Evolutionary conservation across 2,113 vertebrate genomes (phyloP), one percentile per base, ranked within the genome.

Genomic region (Smithornis capensis): DNA sequence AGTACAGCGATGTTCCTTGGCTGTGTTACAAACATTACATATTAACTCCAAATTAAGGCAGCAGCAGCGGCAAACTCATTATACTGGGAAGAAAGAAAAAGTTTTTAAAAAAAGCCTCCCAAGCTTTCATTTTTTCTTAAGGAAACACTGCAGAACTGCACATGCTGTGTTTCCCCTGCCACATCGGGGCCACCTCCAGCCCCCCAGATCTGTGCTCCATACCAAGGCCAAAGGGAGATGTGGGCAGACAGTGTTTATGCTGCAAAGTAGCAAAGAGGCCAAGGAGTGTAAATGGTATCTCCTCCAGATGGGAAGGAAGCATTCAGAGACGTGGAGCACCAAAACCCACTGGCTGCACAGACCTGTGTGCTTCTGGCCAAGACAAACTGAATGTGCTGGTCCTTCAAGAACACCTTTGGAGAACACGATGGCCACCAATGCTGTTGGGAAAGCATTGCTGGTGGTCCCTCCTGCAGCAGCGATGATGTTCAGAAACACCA

Each of bases 21-120:
- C 94, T 68, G 27, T 5, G 47, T 89, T 94, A 95, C 89, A 96
- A 96, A 90, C 87, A 91, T 96, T 95, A 96, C 95, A 96, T 92
- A 97, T 94, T 91, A 94, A 92, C 89, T 94, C 92, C 94, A 96
- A 96, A 96, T 96, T 96, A 97, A 96, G 96, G 89, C 95, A 94
- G 90, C 90, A 85, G 90, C 74, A 42, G 87, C 74, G 21, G 95
- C 81, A 96, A 96, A 95, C 63, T 93, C 76, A 92, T 96, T 93
- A 89, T 59, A 53, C 56, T 37, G 65, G 19, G 67, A 70, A 89
- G 81, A 88, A 93, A 90, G 78, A 77, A 83, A 75, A 76, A 77
- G 53, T 24, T 78, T 84, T 85, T 71, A 0, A 2, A 38, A 82
- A 91, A 79, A 85, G 23, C 53, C 42, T 94, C 65, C 52, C 42